Percentiles rank a stretch among this genome's conserved stretches.
phyloP scores from a whole-genome alignment of 2,113 vertebrate genomes.

The Lophochroa leadbeateri region DNA sequence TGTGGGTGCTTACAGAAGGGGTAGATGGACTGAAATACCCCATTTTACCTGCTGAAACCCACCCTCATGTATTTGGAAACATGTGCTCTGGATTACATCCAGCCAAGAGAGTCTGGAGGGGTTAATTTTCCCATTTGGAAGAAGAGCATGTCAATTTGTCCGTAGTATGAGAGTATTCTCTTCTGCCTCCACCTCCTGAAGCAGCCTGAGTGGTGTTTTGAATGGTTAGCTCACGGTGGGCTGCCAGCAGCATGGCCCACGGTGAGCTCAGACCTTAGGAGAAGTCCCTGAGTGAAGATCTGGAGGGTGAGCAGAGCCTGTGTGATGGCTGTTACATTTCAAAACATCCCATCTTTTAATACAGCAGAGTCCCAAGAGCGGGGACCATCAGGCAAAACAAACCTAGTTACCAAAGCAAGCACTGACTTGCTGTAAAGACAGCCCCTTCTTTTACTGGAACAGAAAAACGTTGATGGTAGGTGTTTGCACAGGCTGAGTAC shows the following conservation, averaged over 20 bases:
- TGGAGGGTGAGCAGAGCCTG: neutral
- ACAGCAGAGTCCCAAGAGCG: neutral
- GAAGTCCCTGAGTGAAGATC: neutral
- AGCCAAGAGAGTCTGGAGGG: neutral
- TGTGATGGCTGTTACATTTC: neutral
- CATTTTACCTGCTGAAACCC: neutral
- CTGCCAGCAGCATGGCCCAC: neutral
- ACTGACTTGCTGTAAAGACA: neutral
- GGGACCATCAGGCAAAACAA: constrained; percentile 8
- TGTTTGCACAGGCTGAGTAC: neutral
- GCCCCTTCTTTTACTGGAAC: neutral
- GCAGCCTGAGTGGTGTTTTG: neutral
- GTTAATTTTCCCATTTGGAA: neutral
- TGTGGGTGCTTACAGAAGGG: neutral
- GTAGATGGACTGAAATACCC: neutral
- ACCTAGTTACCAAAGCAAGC: neutral
- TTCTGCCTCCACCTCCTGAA: neutral
- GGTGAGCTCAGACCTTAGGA: neutral
- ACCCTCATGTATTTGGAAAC: neutral
- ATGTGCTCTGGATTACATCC: neutral
- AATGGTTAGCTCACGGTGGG: neutral
- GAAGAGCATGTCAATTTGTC: neutral
- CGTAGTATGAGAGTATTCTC: neutral
- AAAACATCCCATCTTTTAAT: neutral
- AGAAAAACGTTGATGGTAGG: neutral